phyloP scores from a whole-genome alignment of 2,113 vertebrate genomes.

The Mormoops blainvillei region DNA sequence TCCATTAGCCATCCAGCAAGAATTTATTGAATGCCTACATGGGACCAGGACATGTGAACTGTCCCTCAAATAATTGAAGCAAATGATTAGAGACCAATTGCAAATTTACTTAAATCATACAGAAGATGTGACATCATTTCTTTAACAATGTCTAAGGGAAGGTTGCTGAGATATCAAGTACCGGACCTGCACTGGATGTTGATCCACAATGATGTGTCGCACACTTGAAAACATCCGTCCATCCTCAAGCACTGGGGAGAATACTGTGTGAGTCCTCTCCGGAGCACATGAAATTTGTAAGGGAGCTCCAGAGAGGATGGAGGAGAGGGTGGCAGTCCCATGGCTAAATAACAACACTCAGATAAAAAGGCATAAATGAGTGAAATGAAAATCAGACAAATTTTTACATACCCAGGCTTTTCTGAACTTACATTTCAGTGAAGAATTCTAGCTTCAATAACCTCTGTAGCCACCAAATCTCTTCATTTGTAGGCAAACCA shows the following conservation, averaged over 20 bases:
- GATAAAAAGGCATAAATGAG: background rate
- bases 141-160: background rate
- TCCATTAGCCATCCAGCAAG: background rate
- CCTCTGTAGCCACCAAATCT: background rate
- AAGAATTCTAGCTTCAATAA: background rate
- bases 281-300: background rate
- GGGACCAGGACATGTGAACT: background rate
- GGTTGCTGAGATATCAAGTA: background rate
- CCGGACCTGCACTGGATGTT: background rate
- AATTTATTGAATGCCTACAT: background rate
- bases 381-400: background rate
- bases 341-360: background rate
- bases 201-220: background rate
- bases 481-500: background rate
- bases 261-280: background rate
- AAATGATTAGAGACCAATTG: background rate
- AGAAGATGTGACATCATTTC: background rate
- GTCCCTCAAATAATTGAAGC: background rate
- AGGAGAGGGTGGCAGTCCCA: rapidly evolving
- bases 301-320: background rate
- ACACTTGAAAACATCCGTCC: background rate
- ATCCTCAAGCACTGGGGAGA: background rate
- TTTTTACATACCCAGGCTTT: background rate
- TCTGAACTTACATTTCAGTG: background rate
- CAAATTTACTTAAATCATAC: background rate